These are phyloP conservation scores for Rachycentron canadum DNA, from an alignment of 2,797 vertebrate genomes.

Conservation along the genomic window DNA sequence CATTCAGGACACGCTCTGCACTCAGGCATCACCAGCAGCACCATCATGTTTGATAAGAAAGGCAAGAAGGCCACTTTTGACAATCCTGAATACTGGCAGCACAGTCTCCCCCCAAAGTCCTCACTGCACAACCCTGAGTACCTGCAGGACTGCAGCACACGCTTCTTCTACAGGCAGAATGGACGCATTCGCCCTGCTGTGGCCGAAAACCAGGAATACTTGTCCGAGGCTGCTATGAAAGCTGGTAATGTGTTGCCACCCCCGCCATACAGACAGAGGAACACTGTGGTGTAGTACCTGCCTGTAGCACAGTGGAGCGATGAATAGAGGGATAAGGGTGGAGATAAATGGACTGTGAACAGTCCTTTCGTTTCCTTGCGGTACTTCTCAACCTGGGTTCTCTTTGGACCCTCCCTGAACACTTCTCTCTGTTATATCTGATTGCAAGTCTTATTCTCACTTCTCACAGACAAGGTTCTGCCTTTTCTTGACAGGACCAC, in stretches of 20 bases:
- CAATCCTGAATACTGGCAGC: conserved; percentile 99
- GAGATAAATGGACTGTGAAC: conserved; percentile 50
- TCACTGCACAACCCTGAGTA: conserved; percentile 96
- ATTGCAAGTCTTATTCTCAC: conserved; percentile 61
- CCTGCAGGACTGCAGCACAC: conserved; percentile 99
- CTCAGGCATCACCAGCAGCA: conserved; percentile 84
- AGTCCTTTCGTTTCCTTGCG: conserved; percentile 62
- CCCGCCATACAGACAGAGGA: conserved; percentile 98
- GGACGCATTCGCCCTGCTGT: conserved; percentile 97
- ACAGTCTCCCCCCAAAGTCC: conserved; percentile 96
- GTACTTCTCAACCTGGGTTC: conserved; percentile 70
- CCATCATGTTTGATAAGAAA: conserved; percentile 90
- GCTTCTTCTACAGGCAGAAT: conserved; percentile 99
- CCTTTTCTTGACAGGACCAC: conserved; percentile 59
- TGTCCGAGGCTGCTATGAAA: conserved; percentile 97
- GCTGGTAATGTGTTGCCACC: conserved; percentile 96
- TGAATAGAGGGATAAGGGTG: conserved; percentile 35
- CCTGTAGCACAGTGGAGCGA: conserved; percentile 88
- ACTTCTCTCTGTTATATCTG: conserved; percentile 60
- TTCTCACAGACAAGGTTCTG: conserved; percentile 58
- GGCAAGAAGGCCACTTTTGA: conserved; percentile 95
- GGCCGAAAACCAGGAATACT: conserved; percentile 98
- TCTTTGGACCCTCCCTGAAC: conserved; percentile 70
- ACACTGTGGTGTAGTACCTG: conserved; percentile 94
- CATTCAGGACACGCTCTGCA: conserved; percentile 83